Percentiles rank a stretch among this genome's conserved stretches.
Evolutionary conservation across 2,888 invertebrate genomes (phyloP).

Genomic region (Andrena minutula): DNA sequence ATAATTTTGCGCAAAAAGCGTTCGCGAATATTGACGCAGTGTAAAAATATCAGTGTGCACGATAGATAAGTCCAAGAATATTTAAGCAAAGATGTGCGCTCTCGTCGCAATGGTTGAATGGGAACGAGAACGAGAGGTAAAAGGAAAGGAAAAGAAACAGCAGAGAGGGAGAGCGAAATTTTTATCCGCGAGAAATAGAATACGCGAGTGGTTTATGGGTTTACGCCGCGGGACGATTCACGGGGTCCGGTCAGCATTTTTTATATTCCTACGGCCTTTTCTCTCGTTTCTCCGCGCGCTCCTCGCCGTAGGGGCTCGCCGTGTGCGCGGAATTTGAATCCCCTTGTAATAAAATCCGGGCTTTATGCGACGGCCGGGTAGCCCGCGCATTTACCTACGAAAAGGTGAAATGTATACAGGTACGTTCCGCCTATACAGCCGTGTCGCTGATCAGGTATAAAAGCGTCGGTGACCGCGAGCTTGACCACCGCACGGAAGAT

Average conservation of each 20-base stretch:
- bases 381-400: slow-evolving; percentile 70
- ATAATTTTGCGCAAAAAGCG: no score
- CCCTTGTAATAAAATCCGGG: slow-evolving; percentile 84
- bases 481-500: slow-evolving; percentile 70
- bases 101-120: neutral
- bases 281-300: slow-evolving; percentile 64
- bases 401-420: slow-evolving; percentile 73
- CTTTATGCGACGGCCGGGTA: slow-evolving; percentile 82
- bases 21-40: no score
- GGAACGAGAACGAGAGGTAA: neutral
- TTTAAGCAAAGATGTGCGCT: neutral
- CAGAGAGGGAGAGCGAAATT: slow-evolving; percentile 70
- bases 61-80: no score
- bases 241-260: slow-evolving; percentile 69
- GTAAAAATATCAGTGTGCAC: no score
- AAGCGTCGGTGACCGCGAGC: slow-evolving; percentile 60
- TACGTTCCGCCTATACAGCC: slow-evolving; percentile 59
- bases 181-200: slow-evolving; percentile 82
- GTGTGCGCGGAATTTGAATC: slow-evolving; percentile 84
- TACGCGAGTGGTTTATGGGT: slow-evolving; percentile 81
- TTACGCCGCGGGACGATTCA: slow-evolving; percentile 72
- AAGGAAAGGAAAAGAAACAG: neutral
- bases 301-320: slow-evolving; percentile 73
- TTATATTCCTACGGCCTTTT: slow-evolving; percentile 72
- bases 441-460: slow-evolving; percentile 62